Evolutionary conservation across 2,113 vertebrate genomes (phyloP), one percentile per base, ranked within the genome.

Genomic region (Naja naja): DNA sequence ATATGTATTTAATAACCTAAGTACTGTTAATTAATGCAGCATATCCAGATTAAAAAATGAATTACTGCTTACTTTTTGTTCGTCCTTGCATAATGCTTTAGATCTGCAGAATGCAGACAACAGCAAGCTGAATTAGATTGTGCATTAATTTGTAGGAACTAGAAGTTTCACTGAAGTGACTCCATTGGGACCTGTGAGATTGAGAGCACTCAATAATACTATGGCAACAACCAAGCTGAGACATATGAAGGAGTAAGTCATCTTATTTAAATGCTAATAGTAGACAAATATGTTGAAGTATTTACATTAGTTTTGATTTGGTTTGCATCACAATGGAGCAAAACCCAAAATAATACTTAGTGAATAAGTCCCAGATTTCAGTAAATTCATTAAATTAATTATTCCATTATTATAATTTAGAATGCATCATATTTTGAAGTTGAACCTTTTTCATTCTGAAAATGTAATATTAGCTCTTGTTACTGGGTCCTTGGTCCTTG

Each of bases 171-270:
- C 93, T 93, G 0, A 92, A 14, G 18, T 53, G 92, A 96, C 95
- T 95, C 94, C 95, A 94, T 94, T 89, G 23, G 1, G 3, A 11
- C 88, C 94, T 43, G 94, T 54, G 45, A 93, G 89, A 96, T 93
- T 94, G 43, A 93, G 95, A 55, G 11, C 92, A 92, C 95, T 98
- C 96, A 98, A 97, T 96, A 95, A 91, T 3, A 91, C 92, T 0
- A 96, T 96, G 97, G 97, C 97, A 49, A 89, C 95, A 94, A 96
- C 97, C 94, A 97, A 94, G 94, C 92, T 98, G 95, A 96, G 97
- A 45, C 94, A 0, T 94, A 96, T 98, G 96, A 97, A 94, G 93
- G 97, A 98, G 97, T 98, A 96, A 98, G 98, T 97, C 90, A 30
- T 4, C 0, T 94, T 49, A 39, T 55, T 93, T 90, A 87, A 92